Evolutionary conservation across 2,797 vertebrate species (phyloP).

Genomic region (Coreius guichenoti): DNA sequence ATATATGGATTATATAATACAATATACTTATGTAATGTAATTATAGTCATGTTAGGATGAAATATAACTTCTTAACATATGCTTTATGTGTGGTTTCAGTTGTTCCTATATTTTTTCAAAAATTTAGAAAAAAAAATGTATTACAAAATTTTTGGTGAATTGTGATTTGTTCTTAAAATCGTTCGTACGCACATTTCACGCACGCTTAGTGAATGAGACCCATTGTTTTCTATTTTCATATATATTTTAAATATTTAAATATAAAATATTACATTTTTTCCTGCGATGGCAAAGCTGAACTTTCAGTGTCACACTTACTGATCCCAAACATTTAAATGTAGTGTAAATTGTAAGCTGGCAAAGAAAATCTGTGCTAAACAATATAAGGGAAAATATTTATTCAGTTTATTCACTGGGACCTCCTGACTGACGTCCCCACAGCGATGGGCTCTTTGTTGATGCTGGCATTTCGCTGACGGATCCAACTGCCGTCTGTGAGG

Average conservation of each 20-base stretch:
- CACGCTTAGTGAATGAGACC: no score
- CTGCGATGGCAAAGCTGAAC: not conserved
- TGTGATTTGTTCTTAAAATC: no score
- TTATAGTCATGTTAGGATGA: no score
- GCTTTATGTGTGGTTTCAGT: no score
- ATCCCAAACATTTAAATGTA: not conserved
- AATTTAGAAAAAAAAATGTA: no score
- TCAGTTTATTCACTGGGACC: conserved; percentile 72
- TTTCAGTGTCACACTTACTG: not conserved
- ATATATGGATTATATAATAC: no score
- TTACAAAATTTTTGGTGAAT: no score
- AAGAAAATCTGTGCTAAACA: not conserved
- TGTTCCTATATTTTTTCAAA: no score
- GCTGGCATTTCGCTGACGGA: conserved; percentile 88
- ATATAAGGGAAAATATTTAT: conserved; percentile 12
- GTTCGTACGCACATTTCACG: no score
- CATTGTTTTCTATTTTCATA: not conserved
- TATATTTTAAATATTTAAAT: not conserved
- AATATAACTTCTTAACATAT: no score
- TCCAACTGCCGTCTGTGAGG: conserved; percentile 95
- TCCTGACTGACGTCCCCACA: conserved; percentile 82
- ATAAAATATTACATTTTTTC: not conserved
- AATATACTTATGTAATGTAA: no score
- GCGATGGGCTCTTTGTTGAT: conserved; percentile 83
- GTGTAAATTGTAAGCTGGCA: not conserved